A percentile compares a stretch with the other conserved stretches of the same genome.
Evolutionary conservation across 2,113 vertebrate genomes (phyloP).

Genomic region (Podiceps cristatus): DNA sequence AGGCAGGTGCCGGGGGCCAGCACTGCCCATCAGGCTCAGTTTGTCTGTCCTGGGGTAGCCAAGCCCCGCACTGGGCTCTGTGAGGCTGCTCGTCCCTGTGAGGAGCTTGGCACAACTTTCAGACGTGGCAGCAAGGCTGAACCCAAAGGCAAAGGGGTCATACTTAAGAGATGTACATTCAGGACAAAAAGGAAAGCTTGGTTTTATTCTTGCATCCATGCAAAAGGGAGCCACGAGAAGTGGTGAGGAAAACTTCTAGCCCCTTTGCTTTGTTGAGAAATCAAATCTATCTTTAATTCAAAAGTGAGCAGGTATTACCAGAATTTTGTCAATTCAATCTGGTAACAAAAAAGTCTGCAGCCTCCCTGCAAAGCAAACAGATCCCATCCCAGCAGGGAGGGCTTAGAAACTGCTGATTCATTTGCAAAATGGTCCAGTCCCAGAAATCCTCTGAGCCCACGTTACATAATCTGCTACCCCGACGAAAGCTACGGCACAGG

Average conservation of each 20-base stretch:
- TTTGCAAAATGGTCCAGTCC: neutral
- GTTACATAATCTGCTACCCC: neutral
- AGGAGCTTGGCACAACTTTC: neutral
- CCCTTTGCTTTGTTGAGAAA: neutral
- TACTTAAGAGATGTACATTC: neutral
- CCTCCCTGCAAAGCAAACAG: constrained; percentile 40
- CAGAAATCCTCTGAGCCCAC: neutral
- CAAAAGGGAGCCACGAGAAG: neutral
- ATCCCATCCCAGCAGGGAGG: constrained; percentile 51
- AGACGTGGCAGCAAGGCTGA: neutral
- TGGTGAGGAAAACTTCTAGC: neutral
- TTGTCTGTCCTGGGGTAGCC: neutral
- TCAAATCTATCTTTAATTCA: neutral
- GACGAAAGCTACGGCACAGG: neutral
- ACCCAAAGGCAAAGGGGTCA: neutral
- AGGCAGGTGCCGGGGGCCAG: accelerated
- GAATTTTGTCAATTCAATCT: neutral
- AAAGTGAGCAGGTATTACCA: neutral
- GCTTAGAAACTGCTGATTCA: constrained; percentile 60
- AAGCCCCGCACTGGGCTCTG: neutral
- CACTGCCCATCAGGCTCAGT: neutral
- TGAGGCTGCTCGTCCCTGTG: accelerated
- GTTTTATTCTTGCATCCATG: neutral
- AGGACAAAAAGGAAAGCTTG: neutral
- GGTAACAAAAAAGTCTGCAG: neutral